Conservation (phyloP, 23 tunicate genomes). For the Trididemnum clinides region DNA sequence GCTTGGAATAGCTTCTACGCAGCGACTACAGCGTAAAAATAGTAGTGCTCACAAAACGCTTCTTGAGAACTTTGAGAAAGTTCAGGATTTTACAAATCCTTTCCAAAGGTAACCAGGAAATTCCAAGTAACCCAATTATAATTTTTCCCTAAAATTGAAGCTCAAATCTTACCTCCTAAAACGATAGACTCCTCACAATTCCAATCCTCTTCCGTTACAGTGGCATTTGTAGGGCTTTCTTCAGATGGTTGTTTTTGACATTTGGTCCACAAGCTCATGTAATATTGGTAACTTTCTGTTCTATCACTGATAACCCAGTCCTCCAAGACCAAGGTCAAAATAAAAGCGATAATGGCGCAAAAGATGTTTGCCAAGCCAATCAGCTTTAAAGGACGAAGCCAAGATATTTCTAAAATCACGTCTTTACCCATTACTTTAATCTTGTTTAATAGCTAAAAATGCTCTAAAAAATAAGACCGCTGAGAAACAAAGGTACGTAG, state of each 20-base stretch:
- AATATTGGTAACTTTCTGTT: conserved; percentile 49
- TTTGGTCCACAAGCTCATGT: conserved; percentile 77
- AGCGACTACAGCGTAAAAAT: too few relatives aligned
- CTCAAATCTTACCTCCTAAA: conserved; percentile 53
- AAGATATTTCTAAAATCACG: conserved; percentile 75
- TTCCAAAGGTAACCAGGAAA: too few relatives aligned
- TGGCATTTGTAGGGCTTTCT: not conserved
- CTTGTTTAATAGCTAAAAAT: too few relatives aligned
- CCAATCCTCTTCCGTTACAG: conserved; percentile 40
- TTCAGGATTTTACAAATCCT: too few relatives aligned
- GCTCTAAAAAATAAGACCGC: too few relatives aligned
- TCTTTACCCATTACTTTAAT: conserved; percentile 90
- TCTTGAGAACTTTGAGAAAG: too few relatives aligned
- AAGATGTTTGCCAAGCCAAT: conserved; percentile 83
- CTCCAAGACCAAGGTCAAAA: conserved; percentile 70
- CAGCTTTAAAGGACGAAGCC: conserved; percentile 91
- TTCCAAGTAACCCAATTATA: too few relatives aligned
- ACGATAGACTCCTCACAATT: conserved; percentile 37
- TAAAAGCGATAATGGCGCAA: conserved; percentile 83
- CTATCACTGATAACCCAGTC: conserved; percentile 90
- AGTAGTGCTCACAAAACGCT: too few relatives aligned
- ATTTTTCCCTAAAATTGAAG: too few relatives aligned
- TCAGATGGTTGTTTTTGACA: conserved; percentile 10
- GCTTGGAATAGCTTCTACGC: too few relatives aligned
- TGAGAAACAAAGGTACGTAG: too few relatives aligned